Evolutionary conservation across 2,113 vertebrate genomes (phyloP), one percentile per base, ranked within the genome.

Genomic region (Elaphurus davidianus): DNA sequence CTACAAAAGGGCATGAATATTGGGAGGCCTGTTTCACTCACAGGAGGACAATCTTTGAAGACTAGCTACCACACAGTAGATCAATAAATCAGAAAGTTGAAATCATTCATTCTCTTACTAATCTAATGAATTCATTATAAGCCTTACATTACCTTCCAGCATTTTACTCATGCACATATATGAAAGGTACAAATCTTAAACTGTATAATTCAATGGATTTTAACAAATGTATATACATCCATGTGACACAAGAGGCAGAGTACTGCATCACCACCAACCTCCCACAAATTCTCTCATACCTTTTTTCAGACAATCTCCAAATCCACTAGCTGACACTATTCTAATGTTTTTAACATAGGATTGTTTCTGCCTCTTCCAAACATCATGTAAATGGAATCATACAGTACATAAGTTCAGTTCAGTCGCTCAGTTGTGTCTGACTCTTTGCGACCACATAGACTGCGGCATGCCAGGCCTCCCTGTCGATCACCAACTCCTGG

Each of bases 51-150:
- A 62, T 86, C 59, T 96, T 83, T 94, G 76, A n/a, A 94, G 15
- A 94, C 21, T 36, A 94, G 23, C 50, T 57, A 87, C 13, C 25
- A 71, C 13, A 40, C 4, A 21, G 47, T 90, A 91, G 2, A 87
- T 89, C 30, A 89, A 54, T 64, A 86, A 71, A 92, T 82, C 4
- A 97, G 52, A 64, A 90, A 91, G 30, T 11, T 64, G 12, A 92
- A 94, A 71, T 74, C 62, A 91, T 87, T 92, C 14, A 76, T 83
- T 96, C 82, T 95, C 52, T 97, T 71, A 60, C 28, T 83, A 87
- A 93, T 78, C 23, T 83, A 95, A 62, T 17, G 74, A 79, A 79
- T 30, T 82, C 78, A 87, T 14, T 36, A 55, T 45, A 94, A 27
- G 57, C 79, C 91, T 85, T 92, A 86, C 5, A 36, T 78, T 76